phyloP scores from a whole-genome alignment of 2,888 invertebrate genomes.

The Campoplex nolae region DNA sequence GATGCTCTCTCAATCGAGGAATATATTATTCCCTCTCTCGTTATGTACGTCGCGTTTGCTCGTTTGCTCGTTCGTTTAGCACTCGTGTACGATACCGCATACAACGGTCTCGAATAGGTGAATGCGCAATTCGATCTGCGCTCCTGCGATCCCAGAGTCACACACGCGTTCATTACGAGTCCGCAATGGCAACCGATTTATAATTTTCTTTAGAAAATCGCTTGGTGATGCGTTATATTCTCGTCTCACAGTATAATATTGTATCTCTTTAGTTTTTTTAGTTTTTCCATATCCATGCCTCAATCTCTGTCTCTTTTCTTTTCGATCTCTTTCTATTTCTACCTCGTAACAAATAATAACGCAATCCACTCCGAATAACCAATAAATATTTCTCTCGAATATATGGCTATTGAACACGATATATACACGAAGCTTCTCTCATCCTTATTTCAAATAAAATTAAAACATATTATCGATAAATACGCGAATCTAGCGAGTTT shows the following conservation, averaged over 20 bases:
- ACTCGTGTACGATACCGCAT: neutral
- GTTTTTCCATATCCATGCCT: neutral
- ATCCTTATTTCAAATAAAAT: conserved; percentile 46
- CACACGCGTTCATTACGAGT: conserved; percentile 57
- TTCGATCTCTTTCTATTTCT: conserved; percentile 4
- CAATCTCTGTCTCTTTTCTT: neutral
- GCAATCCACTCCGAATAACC: conserved; percentile 21
- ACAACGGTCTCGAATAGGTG: conserved; percentile 31
- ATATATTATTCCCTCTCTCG: conserved; percentile 55
- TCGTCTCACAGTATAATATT: neutral
- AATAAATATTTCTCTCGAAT: conserved; percentile 55
- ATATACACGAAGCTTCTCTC: conserved; percentile 5
- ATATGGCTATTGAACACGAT: conserved; percentile 41
- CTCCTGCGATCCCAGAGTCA: conserved; percentile 28
- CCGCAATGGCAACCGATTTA: conserved; percentile 58
- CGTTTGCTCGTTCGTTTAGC: conserved; percentile 33
- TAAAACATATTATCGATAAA: conserved; percentile 50
- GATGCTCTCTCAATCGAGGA: conserved; percentile 32
- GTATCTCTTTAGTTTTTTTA: neutral
- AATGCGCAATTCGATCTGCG: conserved; percentile 52
- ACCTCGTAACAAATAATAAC: conserved; percentile 59
- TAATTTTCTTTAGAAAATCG: conserved; percentile 58
- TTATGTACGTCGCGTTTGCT: conserved; percentile 30
- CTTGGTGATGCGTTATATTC: conserved; percentile 14
- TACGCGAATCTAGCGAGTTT: conserved; percentile 20